Base-by-base conservation (phyloP, 2,113 vertebrate genomes). In the Chroicocephalus ridibundus region DNA sequence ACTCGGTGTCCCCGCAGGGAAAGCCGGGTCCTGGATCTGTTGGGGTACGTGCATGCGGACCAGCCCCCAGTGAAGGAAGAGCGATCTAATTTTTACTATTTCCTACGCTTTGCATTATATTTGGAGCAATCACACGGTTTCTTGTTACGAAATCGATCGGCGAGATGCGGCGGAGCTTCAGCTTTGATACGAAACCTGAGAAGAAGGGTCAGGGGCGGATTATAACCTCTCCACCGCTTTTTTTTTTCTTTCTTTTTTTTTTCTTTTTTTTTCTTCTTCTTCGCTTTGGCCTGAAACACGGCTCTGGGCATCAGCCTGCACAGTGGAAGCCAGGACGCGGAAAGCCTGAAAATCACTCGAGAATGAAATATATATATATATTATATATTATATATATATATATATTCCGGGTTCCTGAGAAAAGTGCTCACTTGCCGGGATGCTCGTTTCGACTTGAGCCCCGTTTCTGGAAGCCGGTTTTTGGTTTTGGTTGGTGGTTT, bases 191-290 rank as follows among this genome's bases (percentile, higher is more conserved):
- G 9, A 80, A 82, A 83, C 38, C 49, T 11, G 61, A 78, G 66
- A 70, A 88, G 61, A 85, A 79, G 26, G 69, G 54, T 46, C 86
- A 78, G 60, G 57, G 76, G 36, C 3, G 55, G 85, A 88, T 68
- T 93, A 58, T 13, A 95, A 52, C 22, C 36, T 87, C 21, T 40
- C n/a, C 31, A 42, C 27, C 1, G n/a, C 14, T 34, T 38, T 61
- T 57, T 13, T 24, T 40, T 44, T 21, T 29, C 31, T 21, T 15
- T 9, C 1, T 36, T 38, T 19, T 11, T 10, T 49, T 6, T 15
- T 6, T 15, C 27, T 34, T 14, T 18, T 25, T 32, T 32, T 46
- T 38, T 27, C 5, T 2, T 29, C 26, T 9, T 4, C 1, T 2
- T 5, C 13, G 0, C 57, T 93, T 81, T 81, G 55, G 66, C 71